Evolutionary conservation across 2,888 invertebrate species (phyloP).

Genomic region (Philonicus albiceps): DNA sequence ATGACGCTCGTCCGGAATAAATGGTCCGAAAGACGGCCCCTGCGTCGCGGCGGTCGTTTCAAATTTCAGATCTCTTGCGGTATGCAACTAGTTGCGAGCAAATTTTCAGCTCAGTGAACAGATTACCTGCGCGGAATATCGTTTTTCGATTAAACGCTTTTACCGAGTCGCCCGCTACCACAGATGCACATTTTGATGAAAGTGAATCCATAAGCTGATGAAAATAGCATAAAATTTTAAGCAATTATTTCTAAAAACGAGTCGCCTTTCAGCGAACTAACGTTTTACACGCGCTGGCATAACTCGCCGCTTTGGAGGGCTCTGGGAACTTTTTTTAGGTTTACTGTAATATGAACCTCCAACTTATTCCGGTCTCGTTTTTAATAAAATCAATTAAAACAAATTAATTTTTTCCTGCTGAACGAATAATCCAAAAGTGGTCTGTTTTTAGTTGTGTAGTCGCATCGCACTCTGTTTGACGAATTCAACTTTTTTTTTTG

Average conservation of each 20-base stretch:
- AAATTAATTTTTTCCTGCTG: neutral
- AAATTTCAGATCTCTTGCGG: constrained; percentile 24
- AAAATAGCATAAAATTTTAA: neutral
- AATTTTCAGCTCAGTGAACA: constrained; percentile 17
- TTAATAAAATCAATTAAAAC: constrained; percentile 7
- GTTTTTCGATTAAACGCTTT: constrained; percentile 13
- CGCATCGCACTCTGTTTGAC: neutral
- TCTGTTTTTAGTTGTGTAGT: neutral
- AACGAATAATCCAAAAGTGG: neutral
- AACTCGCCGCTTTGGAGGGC: neutral
- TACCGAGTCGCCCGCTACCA: neutral
- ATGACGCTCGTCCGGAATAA: neutral
- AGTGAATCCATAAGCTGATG: neutral
- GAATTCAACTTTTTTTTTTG: neutral
- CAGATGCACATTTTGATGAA: neutral
- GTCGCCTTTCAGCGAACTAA: neutral
- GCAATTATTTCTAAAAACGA: neutral
- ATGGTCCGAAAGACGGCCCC: neutral
- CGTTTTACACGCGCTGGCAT: neutral
- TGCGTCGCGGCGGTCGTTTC: neutral
- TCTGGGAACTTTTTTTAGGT: neutral
- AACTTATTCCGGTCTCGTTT: neutral
- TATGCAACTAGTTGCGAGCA: neutral
- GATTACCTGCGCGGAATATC: neutral
- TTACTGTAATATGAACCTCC: neutral